Percentiles rank a stretch among this genome's conserved stretches.
phyloP scores from a whole-genome alignment of 2,113 vertebrate species.

The Rhinoptilus africanus region DNA sequence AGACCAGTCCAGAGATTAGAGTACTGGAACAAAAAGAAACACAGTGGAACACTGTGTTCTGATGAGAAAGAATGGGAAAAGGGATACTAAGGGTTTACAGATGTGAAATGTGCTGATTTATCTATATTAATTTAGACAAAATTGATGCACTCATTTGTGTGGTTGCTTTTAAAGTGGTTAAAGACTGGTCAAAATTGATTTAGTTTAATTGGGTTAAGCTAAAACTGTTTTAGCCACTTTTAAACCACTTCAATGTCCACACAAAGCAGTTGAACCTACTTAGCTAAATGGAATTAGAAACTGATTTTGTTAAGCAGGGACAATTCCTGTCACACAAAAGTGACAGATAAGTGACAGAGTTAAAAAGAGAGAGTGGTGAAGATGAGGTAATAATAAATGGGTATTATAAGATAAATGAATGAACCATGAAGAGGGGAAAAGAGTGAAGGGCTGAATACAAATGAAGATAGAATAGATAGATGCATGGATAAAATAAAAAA shows the following conservation, averaged over 20 bases:
- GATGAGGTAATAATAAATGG: conserved; percentile 43
- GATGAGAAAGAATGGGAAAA: neutral
- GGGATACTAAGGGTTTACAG: neutral
- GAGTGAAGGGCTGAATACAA: neutral
- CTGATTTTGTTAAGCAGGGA: conserved; percentile 48
- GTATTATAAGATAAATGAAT: conserved; percentile 7
- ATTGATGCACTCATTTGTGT: conserved; percentile 42
- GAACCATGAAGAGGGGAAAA: neutral
- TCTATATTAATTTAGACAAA: conserved; percentile 51
- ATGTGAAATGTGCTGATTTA: conserved; percentile 37
- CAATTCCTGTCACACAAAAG: conserved; percentile 17
- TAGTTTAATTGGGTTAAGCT: conserved; percentile 51
- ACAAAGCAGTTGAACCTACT: conserved; percentile 49
- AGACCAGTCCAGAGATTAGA: neutral
- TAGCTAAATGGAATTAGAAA: conserved; percentile 55
- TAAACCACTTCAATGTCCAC: conserved; percentile 42
- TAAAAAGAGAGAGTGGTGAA: conserved; percentile 23
- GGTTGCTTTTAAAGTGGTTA: conserved; percentile 42
- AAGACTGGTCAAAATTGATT: conserved; percentile 55
- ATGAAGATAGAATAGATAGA: neutral
- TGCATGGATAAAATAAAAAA: neutral
- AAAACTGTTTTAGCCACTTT: conserved; percentile 57
- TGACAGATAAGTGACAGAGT: conserved; percentile 30
- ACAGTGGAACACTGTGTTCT: neutral
- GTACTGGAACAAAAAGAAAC: neutral